A percentile compares a stretch with the other conserved stretches of the same genome.
Evolutionary conservation across 1,140 invertebrate species (phyloP).

Genomic region (Goniozus legneri): DNA sequence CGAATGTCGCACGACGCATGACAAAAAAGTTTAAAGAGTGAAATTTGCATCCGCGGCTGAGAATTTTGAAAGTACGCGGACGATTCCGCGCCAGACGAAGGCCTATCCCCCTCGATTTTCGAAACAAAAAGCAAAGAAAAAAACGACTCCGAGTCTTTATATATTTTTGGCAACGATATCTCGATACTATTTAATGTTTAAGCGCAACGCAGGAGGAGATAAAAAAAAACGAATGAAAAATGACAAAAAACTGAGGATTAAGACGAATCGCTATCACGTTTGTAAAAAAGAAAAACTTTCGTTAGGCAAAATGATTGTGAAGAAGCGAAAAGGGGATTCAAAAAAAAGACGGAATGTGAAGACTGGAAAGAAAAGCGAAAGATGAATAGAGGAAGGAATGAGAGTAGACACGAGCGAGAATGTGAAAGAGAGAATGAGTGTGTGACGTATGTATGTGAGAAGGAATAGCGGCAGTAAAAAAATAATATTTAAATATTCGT

Average conservation of each 20-base stretch:
- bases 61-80: too few species aligned
- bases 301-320: slow-evolving; percentile 9
- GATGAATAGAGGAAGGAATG: background rate
- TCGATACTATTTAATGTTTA: slow-evolving; percentile 54
- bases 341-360: too few species aligned
- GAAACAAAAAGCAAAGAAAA: slow-evolving; percentile 36
- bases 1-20: too few species aligned
- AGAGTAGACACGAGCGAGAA: slow-evolving; percentile 2
- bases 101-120: too few species aligned
- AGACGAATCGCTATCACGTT: slow-evolving; percentile 41
- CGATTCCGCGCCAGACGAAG: too few species aligned
- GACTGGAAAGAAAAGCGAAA: background rate
- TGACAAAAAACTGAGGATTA: slow-evolving; percentile 25
- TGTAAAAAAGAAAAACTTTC: slow-evolving; percentile 49
- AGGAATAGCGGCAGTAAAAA: slow-evolving; percentile 32
- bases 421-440: slow-evolving; percentile 14
- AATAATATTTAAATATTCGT: slow-evolving; percentile 55
- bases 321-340: slow-evolving; percentile 3
- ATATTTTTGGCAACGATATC: slow-evolving; percentile 57
- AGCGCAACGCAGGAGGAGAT: slow-evolving; percentile 41
- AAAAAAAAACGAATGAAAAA: slow-evolving; percentile 30
- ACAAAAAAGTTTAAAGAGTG: too few species aligned
- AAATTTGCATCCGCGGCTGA: too few species aligned
- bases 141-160: slow-evolving; percentile 51
- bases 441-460: background rate